Percentiles rank a stretch among this genome's conserved stretches.
phyloP scores from a whole-genome alignment of 2,888 invertebrate species.

The Rhaphigaster nebulosa region DNA sequence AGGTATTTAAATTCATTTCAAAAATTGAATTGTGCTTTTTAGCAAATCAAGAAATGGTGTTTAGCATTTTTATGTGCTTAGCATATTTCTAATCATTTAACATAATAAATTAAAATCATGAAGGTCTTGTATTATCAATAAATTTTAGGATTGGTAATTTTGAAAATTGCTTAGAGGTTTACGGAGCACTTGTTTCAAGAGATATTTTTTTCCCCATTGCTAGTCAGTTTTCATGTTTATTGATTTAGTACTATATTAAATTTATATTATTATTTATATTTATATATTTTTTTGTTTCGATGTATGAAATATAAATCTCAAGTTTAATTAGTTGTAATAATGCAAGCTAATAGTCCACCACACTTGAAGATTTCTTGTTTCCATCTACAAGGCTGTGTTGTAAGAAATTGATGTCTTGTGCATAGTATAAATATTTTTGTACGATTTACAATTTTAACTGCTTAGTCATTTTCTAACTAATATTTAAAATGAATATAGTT shows the following conservation, averaged over 20 bases:
- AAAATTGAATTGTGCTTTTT: neutral
- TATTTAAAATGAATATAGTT: conserved; percentile 17
- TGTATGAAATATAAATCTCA: conserved; percentile 24
- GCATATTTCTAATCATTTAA: neutral
- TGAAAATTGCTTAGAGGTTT: neutral
- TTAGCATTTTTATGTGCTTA: neutral
- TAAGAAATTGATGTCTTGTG: conserved; percentile 57
- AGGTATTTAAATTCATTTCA: neutral
- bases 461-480: conserved; percentile 39
- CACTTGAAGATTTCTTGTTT: conserved; percentile 47
- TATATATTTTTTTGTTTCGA: neutral
- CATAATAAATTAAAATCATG: neutral
- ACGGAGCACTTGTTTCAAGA: conserved; percentile 43
- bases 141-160: neutral
- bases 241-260: conserved; percentile 27
- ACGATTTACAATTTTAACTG: conserved; percentile 52
- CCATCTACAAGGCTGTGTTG: conserved; percentile 57
- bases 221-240: conserved; percentile 30
- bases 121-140: neutral
- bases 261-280: conserved; percentile 23
- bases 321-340: neutral
- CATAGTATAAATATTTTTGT: conserved; percentile 58
- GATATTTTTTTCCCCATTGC: neutral
- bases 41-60: neutral
- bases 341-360: conserved; percentile 57